A percentile compares a stretch with the other conserved stretches of the same genome.
Evolutionary conservation across 1,140 invertebrate species (phyloP).

Genomic region (Bombus breviceps): DNA sequence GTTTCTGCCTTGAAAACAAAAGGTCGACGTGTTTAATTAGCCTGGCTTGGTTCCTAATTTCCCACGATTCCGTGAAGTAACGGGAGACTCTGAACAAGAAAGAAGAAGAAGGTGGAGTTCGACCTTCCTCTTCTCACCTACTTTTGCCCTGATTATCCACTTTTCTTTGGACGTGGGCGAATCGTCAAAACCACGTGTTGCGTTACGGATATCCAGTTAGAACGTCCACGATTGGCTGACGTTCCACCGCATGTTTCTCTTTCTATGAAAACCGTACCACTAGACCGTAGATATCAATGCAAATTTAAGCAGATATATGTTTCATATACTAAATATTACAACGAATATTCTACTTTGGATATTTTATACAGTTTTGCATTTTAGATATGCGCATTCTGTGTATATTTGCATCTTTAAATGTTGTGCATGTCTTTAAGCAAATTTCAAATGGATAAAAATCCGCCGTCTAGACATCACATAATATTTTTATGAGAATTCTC

Average conservation of each 20-base stretch:
- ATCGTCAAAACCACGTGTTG: slow-evolving; percentile 44
- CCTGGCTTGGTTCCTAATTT: slow-evolving; percentile 68
- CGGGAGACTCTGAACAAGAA: slow-evolving; percentile 51
- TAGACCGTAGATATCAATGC: not conserved
- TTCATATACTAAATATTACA: no score
- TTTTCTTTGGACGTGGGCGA: slow-evolving; percentile 62
- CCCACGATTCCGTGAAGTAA: slow-evolving; percentile 73
- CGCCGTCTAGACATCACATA: no score
- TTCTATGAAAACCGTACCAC: slow-evolving; percentile 1
- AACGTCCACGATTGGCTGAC: not conserved
- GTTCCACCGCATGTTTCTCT: not conserved
- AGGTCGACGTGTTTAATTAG: slow-evolving; percentile 74
- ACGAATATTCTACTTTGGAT: no score
- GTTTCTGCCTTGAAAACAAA: slow-evolving; percentile 71
- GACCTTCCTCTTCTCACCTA: slow-evolving; percentile 57
- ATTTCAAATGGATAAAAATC: not conserved
- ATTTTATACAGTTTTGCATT: not conserved
- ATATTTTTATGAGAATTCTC: no score
- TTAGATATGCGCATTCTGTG: not conserved
- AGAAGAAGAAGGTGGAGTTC: slow-evolving; percentile 41
- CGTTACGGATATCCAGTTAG: not conserved
- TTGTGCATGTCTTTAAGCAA: no score
- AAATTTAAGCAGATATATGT: not conserved
- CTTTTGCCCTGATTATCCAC: slow-evolving; percentile 68
- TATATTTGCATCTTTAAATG: not conserved